Evolutionary conservation across 2,797 vertebrate genomes (phyloP).

Genomic region (Austrolebias charrua): DNA sequence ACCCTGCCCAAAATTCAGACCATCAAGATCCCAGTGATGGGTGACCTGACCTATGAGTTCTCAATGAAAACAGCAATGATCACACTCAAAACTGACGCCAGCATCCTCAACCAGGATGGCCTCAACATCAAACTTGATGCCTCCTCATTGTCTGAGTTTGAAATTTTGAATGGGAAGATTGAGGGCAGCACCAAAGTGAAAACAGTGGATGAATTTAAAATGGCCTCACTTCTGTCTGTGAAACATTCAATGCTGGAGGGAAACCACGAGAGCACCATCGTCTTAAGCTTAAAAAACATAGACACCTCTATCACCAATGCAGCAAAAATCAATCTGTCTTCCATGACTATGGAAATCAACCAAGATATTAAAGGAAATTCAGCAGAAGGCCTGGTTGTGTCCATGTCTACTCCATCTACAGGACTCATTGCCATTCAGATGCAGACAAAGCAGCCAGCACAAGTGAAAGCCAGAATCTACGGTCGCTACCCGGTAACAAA

Average conservation of each 20-base stretch:
- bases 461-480: constrained; percentile 78
- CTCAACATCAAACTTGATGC: constrained; percentile 80
- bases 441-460: constrained; percentile 56
- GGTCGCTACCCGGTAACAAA: constrained; percentile 82
- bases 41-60: constrained; percentile 89
- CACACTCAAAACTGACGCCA: constrained; percentile 82
- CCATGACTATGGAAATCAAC: constrained; percentile 77
- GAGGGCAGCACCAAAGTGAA: constrained; percentile 83
- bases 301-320: constrained; percentile 82
- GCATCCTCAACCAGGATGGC: constrained; percentile 85
- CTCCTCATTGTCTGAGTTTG: constrained; percentile 81
- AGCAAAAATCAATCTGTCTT: constrained; percentile 67
- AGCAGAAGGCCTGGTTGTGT: constrained; percentile 62
- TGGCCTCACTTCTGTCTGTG: constrained; percentile 81
- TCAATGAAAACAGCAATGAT: constrained; percentile 88
- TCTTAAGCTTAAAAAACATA: constrained; percentile 74
- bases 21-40: constrained; percentile 86
- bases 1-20: constrained; percentile 72
- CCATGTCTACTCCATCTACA: constrained; percentile 78
- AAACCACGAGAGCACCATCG: constrained; percentile 83
- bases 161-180: constrained; percentile 83
- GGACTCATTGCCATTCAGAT: constrained; percentile 81
- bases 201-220: constrained; percentile 78
- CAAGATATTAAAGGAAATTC: constrained; percentile 86
- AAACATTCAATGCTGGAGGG: constrained; percentile 79